Base-by-base conservation (phyloP, 1,140 invertebrate species). In the Babylonia areolata region DNA sequence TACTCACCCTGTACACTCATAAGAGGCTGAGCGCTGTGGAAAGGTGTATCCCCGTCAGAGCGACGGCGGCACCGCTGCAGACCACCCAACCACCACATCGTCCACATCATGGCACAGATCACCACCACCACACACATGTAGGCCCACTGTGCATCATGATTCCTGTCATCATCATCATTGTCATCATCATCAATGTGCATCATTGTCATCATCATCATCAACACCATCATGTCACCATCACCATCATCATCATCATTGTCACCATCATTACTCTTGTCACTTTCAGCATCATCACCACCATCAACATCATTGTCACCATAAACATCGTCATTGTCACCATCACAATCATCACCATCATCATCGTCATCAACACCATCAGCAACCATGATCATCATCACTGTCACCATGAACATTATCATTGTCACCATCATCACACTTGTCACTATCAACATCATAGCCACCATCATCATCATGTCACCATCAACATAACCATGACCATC, bases 81-180 rank as follows among this genome's bases (percentile, higher is more conserved):
- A 2, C 86, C 86, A 33, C 86, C 64, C 54, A 85, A 20, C 15
- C 33, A 87, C 82, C 79, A 85, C 35, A 87, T 31, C 12, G 15
- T 20, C 33, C 75, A 51, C 64, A 87, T 31, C 86, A 85, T 87
- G 9, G 79, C 11, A 37, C 37, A 46, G 2, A 87, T 33, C 31
- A 87, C 54, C 11, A 51, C 33, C 33, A 85, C 86, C 17, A 87
- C 35, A 64, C 86, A 84, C 78, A 85, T 3, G 84, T 81, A 87
- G 20, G 86, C 86, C 51, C 37, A 64, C 78, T 87, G 58, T 37
- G 82, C 86, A 28, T 85, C 58, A 51, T 35, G 78, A 28, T 35
- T 33, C 35, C 33, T 58, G 80, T 81, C 46, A 81, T 58, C 46
- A 51, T 3, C 0, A 58, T 28, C 33, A 58, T 81, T 42, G n/a